These are phyloP conservation scores for Pogonomyrmex californicus DNA, from an alignment of 1,140 invertebrate genomes.

Conservation along the genomic window DNA sequence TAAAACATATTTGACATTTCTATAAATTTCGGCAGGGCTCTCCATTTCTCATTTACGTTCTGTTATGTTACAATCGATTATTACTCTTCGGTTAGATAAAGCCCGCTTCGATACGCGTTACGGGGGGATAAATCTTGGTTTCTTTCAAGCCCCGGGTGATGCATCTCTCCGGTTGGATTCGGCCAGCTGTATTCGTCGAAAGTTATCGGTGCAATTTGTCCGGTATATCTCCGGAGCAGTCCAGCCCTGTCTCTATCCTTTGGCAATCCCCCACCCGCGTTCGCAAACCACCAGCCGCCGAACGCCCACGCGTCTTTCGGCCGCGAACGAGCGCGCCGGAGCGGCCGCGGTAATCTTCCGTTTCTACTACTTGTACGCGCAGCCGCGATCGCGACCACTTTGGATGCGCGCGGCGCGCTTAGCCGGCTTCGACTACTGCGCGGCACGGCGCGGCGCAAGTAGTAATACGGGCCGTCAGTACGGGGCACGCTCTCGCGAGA, in stretches of 20 bases:
- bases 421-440: conserved; percentile 32
- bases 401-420: conserved; percentile 32
- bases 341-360: conserved; percentile 44
- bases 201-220: conserved; percentile 56
- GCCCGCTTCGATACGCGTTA: not conserved
- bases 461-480: conserved; percentile 74
- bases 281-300: conserved; percentile 50
- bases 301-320: conserved; percentile 76
- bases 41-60: not conserved
- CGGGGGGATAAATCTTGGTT: conserved; percentile 4
- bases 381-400: conserved; percentile 72
- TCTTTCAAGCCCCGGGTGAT: not conserved
- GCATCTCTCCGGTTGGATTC: not conserved
- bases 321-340: conserved; percentile 43
- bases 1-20: not conserved
- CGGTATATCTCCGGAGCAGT: conserved; percentile 34
- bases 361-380: conserved; percentile 63
- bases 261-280: conserved; percentile 19
- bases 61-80: not conserved
- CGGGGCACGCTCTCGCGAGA: conserved; percentile 78
- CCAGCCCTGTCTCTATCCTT: conserved; percentile 66
- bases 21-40: not conserved
- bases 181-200: not conserved
- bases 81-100: not conserved
- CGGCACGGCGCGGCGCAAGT: conserved; percentile 16